phyloP scores from a whole-genome alignment of 1,140 invertebrate genomes.

The Drosophila lowei region DNA sequence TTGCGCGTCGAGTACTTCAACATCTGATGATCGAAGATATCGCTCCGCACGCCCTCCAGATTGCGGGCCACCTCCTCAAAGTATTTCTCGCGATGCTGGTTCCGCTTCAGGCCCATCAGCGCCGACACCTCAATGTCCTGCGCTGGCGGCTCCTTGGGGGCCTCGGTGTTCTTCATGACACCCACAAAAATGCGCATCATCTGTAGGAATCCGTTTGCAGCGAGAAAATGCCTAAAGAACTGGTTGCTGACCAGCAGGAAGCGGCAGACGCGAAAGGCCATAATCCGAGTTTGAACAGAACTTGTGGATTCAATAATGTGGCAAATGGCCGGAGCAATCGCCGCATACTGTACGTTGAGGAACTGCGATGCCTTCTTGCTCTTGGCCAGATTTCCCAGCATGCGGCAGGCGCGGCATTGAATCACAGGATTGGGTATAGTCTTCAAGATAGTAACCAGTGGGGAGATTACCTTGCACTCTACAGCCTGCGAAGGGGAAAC shows the following conservation, averaged over 20 bases:
- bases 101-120: conserved; percentile 65
- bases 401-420: conserved; percentile 76
- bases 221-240: conserved; percentile 69
- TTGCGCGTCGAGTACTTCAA: conserved; percentile 68
- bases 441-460: conserved; percentile 74
- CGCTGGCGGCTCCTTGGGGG: conserved; percentile 35
- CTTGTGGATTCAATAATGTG: conserved; percentile 78
- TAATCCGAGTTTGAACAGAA: conserved; percentile 71
- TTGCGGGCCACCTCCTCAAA: conserved; percentile 81
- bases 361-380: conserved; percentile 56
- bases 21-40: conserved; percentile 78
- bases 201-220: conserved; percentile 69
- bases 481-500: conserved; percentile 56
- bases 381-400: conserved; percentile 80
- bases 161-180: conserved; percentile 73
- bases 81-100: conserved; percentile 80
- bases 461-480: conserved; percentile 63
- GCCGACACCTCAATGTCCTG: conserved; percentile 55
- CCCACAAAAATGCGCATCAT: conserved; percentile 66
- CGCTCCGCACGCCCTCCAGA: conserved; percentile 75
- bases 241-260: conserved; percentile 66
- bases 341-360: conserved; percentile 53
- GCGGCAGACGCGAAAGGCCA: conserved; percentile 78
- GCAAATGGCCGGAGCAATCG: conserved; percentile 72
- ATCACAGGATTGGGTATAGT: conserved; percentile 79